Base-by-base conservation (phyloP, 1,140 invertebrate species). In the Mylabris phalerata region DNA sequence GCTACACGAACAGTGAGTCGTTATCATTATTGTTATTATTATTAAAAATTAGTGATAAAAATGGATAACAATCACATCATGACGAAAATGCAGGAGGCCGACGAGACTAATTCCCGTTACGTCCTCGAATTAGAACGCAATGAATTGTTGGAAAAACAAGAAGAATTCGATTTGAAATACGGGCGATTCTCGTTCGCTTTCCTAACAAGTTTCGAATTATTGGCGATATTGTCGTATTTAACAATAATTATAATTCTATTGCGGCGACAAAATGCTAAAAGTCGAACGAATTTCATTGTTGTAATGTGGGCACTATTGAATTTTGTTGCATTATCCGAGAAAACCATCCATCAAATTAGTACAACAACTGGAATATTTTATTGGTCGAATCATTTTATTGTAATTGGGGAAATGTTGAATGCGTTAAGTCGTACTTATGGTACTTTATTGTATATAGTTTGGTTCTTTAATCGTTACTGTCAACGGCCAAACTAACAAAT, bases 111-210 rank as follows among this genome's bases (percentile, higher is more conserved):
- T 25, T 27, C 24, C 6, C 51, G 51, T 32, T 54, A 54, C 51
- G 38, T 54, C 3, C 51, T 54, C 10, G 51, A 54, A 13, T 45
- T 54, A 2, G 51, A 54, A 38, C 42, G 51, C 3, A 46, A 54
- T 13, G 42, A 25, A n/a, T 45, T 54, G 13, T 13, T 54, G 9
- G n/a, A 54, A 13, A 27, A 54, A 32, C 44, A 45, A 13, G 39
- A 42, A 9, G 40, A 38, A 11, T 54, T 54, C 25, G 51, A 54
- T 32, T 41, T 46, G 19, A 54, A 54, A 54, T 54, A 54, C 27
- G 51, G 51, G 4, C 44, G 27, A 13, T 54, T 54, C 24, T 45
- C 51, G 9, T 54, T 54, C 26, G 51, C 24, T 4, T 54, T 54
- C 11, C 43, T 45, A 25, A 38, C 51, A 6, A 46, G 42, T 38